Percentiles rank a stretch among this genome's conserved stretches.
These are phyloP conservation scores for Chironomus tentans DNA, from an alignment of 2,888 invertebrate species.

Conservation along the genomic window DNA sequence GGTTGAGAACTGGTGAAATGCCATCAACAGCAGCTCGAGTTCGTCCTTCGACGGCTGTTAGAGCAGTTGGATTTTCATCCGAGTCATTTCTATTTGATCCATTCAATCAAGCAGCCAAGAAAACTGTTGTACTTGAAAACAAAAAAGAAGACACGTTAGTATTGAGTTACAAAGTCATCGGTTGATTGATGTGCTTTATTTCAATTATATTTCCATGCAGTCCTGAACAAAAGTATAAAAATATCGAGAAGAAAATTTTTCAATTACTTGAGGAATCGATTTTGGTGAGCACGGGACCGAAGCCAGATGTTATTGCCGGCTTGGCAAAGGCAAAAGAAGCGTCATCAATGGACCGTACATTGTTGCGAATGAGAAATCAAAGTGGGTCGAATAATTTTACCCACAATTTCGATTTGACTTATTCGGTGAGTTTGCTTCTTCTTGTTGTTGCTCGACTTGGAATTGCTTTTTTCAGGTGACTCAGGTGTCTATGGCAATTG, in stretches of 20 bases:
- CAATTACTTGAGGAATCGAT: slow-evolving; percentile 86
- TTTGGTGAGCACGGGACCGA: slow-evolving; percentile 42
- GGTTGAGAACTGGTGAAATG: slow-evolving; percentile 3
- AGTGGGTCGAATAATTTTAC: slow-evolving; percentile 70
- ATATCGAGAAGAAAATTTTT: slow-evolving; percentile 82
- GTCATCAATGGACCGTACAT: slow-evolving; percentile 79
- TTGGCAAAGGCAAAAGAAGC: slow-evolving; percentile 94
- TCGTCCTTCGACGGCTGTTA: slow-evolving; percentile 92
- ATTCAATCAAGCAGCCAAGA: slow-evolving; percentile 53
- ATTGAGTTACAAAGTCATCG: background rate
- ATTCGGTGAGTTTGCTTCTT: slow-evolving; percentile 56
- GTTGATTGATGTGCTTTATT: slow-evolving; percentile 11
- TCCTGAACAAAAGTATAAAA: slow-evolving; percentile 84
- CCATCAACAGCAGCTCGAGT: slow-evolving; percentile 37
- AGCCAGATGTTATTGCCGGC: slow-evolving; percentile 40
- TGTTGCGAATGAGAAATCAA: slow-evolving; percentile 88
- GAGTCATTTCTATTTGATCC: slow-evolving; percentile 64
- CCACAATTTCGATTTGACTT: slow-evolving; percentile 91
- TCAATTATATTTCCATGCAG: slow-evolving; percentile 43
- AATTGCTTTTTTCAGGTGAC: no score
- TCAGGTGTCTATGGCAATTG: background rate
- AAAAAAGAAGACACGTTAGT: slow-evolving; percentile 70
- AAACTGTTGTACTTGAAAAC: slow-evolving; percentile 54
- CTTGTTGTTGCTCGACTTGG: background rate
- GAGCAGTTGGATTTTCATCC: slow-evolving; percentile 92